Evolutionary conservation across 2,888 invertebrate genomes (phyloP).

Genomic region (Sialis lutaria): DNA sequence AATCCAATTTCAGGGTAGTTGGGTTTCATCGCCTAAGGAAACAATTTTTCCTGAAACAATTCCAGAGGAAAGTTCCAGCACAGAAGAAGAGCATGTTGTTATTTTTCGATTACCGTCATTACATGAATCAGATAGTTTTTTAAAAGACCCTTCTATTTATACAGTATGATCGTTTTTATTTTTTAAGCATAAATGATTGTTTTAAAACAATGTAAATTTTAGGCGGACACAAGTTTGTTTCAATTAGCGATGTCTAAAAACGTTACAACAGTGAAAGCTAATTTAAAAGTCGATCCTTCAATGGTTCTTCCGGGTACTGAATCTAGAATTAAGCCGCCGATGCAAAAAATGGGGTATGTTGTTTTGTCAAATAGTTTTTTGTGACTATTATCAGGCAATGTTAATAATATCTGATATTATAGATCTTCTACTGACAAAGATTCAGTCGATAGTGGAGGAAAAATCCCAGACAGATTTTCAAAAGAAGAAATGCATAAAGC

Average conservation of each 20-base stretch:
- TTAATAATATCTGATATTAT: slow-evolving; percentile 6
- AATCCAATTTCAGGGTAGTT: slow-evolving; percentile 32
- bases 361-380: too few relatives aligned
- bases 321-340: slow-evolving; percentile 31
- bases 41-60: slow-evolving; percentile 83
- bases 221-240: slow-evolving; percentile 66
- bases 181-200: background rate
- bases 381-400: slow-evolving; percentile 3
- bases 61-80: slow-evolving; percentile 82
- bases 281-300: slow-evolving; percentile 29
- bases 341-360: slow-evolving; percentile 41
- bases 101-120: slow-evolving; percentile 70
- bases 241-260: slow-evolving; percentile 37
- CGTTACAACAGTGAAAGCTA: slow-evolving; percentile 26
- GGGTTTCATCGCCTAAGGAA: slow-evolving; percentile 78
- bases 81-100: slow-evolving; percentile 83
- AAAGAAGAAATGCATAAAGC: slow-evolving; percentile 12
- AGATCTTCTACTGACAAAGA: slow-evolving; percentile 58
- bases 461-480: slow-evolving; percentile 6
- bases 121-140: slow-evolving; percentile 48
- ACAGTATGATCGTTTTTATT: slow-evolving; percentile 33
- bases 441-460: slow-evolving; percentile 43
- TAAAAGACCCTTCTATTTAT: slow-evolving; percentile 63
- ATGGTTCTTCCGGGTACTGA: slow-evolving; percentile 26
- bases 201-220: slow-evolving; percentile 7